Evolutionary conservation across 1,140 invertebrate genomes (phyloP).

Genomic region (Wasmannia auropunctata): DNA sequence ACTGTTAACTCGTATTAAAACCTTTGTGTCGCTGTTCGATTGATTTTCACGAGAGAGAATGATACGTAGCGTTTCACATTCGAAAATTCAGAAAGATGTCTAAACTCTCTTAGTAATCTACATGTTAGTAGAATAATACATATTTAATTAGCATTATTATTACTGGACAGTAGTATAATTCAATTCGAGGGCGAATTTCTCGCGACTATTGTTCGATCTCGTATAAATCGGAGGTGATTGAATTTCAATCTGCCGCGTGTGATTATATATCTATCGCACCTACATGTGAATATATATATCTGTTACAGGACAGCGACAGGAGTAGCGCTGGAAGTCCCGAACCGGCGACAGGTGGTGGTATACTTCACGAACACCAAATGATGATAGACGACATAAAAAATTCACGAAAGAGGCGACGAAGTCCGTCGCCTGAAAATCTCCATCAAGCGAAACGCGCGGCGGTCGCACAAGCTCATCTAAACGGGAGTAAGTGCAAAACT

Average conservation of each 20-base stretch:
- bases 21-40: conserved; percentile 66
- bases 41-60: conserved; percentile 57
- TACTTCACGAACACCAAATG: conserved; percentile 84
- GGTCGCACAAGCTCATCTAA: conserved; percentile 86
- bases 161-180: background rate
- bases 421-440: conserved; percentile 82
- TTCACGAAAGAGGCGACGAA: conserved; percentile 80
- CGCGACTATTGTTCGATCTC: background rate
- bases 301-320: conserved; percentile 89
- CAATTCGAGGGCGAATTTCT: background rate
- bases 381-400: conserved; percentile 82
- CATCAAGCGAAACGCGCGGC: conserved; percentile 84
- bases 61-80: conserved; percentile 12
- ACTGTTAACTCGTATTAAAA: conserved; percentile 66
- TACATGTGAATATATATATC: conserved; percentile 51
- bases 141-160: conserved; percentile 1
- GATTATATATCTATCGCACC: conserved; percentile 12
- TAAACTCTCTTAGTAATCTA: background rate
- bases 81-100: background rate
- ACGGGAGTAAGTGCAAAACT: conserved; percentile 89
- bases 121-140: background rate
- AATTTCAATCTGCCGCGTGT: conserved; percentile 3
- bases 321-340: conserved; percentile 89
- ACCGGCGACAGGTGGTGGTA: conserved; percentile 86
- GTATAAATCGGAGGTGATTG: background rate